phyloP scores from a whole-genome alignment of 2,888 invertebrate species.

The Epiperipatus broadwayi region DNA sequence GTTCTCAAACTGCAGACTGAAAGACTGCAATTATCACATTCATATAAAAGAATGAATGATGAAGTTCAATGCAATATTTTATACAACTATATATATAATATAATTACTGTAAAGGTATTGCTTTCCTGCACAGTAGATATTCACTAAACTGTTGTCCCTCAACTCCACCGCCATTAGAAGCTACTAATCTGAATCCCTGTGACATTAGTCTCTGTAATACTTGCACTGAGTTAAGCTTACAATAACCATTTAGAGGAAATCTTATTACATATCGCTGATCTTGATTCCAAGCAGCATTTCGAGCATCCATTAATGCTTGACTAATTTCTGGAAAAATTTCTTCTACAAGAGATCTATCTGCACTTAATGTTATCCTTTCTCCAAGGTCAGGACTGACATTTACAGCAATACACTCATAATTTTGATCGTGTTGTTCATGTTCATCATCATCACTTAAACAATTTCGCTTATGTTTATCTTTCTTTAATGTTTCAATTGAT shows the following conservation, averaged over 20 bases:
- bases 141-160: conserved; percentile 77
- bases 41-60: too few species aligned
- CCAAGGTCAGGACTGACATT: conserved; percentile 58
- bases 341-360: conserved; percentile 38
- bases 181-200: conserved; percentile 53
- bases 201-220: conserved; percentile 60
- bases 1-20: too few species aligned
- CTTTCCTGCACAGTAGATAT: conserved; percentile 52
- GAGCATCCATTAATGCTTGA: conserved; percentile 55
- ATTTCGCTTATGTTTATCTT: too few species aligned
- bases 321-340: conserved; percentile 41
- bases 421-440: conserved; percentile 18
- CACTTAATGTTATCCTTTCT: conserved; percentile 59
- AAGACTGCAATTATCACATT: too few species aligned
- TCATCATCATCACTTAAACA: too few species aligned
- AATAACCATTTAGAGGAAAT: conserved; percentile 68
- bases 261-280: conserved; percentile 62
- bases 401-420: conserved; percentile 56
- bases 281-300: conserved; percentile 58
- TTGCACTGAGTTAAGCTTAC: conserved; percentile 71
- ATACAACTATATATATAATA: too few species aligned
- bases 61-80: too few species aligned
- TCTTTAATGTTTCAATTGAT: conserved; percentile 20
- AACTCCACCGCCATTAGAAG: conserved; percentile 66
- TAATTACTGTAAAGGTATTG: conserved; percentile 23